phyloP scores from a whole-genome alignment of 1,140 invertebrate genomes.

The Drosophila lowei region DNA sequence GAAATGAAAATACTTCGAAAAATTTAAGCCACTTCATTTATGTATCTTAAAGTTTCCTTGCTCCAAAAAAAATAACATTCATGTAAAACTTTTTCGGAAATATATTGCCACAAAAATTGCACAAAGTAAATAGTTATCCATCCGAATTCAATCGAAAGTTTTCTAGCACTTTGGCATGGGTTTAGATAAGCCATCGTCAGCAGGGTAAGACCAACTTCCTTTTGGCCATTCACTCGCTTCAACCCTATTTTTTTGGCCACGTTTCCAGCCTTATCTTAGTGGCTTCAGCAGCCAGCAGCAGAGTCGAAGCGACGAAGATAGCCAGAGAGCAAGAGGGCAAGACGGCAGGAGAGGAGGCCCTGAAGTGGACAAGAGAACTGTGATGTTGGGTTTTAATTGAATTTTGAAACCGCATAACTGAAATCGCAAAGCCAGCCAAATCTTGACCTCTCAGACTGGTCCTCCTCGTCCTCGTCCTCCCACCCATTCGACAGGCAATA shows the following conservation, averaged over 20 bases:
- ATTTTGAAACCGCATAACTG: slow-evolving; percentile 79
- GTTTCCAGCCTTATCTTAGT: slow-evolving; percentile 34
- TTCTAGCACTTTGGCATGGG: background rate
- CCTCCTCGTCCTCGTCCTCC: background rate
- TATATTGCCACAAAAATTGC: too few relatives aligned
- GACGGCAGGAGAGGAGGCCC: background rate
- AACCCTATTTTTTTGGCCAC: slow-evolving; percentile 16
- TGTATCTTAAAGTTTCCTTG: too few relatives aligned
- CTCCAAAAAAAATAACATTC: background rate
- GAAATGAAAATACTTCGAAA: too few relatives aligned
- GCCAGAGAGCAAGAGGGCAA: background rate
- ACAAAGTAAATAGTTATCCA: slow-evolving; percentile 8
- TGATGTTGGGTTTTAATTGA: slow-evolving; percentile 80
- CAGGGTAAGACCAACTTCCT: slow-evolving; percentile 7
- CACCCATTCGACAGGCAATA: slow-evolving; percentile 72
- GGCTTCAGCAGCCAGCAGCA: slow-evolving; percentile 35
- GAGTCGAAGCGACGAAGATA: slow-evolving; percentile 2
- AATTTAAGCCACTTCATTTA: too few relatives aligned
- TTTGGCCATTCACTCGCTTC: slow-evolving; percentile 19
- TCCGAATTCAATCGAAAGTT: too few relatives aligned
- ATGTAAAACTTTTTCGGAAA: background rate
- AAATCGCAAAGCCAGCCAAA: slow-evolving; percentile 74
- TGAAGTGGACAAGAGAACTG: slow-evolving; percentile 53
- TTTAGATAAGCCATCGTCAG: slow-evolving; percentile 8
- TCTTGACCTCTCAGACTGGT: slow-evolving; percentile 53